Evolutionary conservation across 2,888 invertebrate genomes (phyloP).

Genomic region (Cenopis cana): DNA sequence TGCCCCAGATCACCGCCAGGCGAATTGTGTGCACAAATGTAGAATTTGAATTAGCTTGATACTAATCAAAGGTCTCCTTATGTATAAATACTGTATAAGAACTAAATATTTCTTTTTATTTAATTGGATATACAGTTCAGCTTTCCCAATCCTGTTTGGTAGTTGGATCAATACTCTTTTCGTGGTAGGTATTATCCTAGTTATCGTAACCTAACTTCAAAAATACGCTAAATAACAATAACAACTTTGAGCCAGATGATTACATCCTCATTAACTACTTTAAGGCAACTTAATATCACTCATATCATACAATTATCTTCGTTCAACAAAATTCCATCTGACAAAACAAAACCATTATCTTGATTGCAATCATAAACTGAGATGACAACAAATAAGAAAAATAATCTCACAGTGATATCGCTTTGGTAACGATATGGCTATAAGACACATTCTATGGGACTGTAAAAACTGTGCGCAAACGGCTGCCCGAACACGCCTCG

Average conservation of each 20-base stretch:
- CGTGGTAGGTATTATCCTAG: too few relatives aligned
- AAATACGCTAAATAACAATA: background rate
- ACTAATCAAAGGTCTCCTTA: too few relatives aligned
- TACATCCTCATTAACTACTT: background rate
- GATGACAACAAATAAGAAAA: conserved; percentile 50
- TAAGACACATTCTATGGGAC: conserved; percentile 57
- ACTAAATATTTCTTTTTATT: background rate
- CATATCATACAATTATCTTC: conserved; percentile 29
- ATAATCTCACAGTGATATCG: conserved; percentile 57
- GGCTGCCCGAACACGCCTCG: conserved; percentile 71
- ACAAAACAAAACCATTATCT: conserved; percentile 45
- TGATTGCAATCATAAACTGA: conserved; percentile 42
- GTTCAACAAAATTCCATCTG: conserved; percentile 43
- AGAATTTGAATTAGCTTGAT: too few relatives aligned
- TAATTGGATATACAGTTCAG: background rate
- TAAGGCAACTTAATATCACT: conserved; percentile 1
- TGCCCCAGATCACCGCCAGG: too few relatives aligned
- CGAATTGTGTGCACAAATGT: too few relatives aligned
- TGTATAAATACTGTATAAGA: too few relatives aligned
- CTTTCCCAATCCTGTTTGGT: background rate
- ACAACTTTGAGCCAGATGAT: background rate
- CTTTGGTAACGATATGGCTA: conserved; percentile 59
- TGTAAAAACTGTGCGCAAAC: conserved; percentile 73
- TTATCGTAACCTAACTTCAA: background rate
- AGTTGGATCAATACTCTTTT: background rate